A percentile compares a stretch with the other conserved stretches of the same genome.
Evolutionary conservation across 2,113 vertebrate species (phyloP).

Genomic region (Anthoscopus minutus): DNA sequence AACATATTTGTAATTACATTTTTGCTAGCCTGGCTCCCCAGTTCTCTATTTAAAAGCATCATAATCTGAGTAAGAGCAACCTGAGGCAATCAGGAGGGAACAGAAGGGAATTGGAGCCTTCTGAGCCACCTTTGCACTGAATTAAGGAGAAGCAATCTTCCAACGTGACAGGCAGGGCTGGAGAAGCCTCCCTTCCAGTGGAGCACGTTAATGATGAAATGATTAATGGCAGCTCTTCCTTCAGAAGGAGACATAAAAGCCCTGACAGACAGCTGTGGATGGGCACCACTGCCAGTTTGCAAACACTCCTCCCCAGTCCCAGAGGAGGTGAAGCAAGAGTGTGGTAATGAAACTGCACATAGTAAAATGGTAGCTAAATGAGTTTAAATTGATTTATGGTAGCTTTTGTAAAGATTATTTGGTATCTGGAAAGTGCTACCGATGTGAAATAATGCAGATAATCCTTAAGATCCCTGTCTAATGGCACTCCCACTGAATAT

Average conservation of each 20-base stretch:
- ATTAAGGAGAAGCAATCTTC: conserved; percentile 34
- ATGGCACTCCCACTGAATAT: conserved; percentile 78
- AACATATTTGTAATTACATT: neutral
- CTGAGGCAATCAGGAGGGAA: neutral
- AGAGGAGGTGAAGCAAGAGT: conserved; percentile 69
- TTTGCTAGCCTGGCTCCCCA: neutral
- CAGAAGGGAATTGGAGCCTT: conserved; percentile 23
- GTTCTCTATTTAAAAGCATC: neutral
- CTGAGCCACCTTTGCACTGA: conserved; percentile 35
- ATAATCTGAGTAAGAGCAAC: neutral
- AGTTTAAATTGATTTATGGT: conserved; percentile 81
- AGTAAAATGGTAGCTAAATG: conserved; percentile 79
- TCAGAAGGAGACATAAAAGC: conserved; percentile 59
- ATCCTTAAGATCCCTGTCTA: conserved; percentile 77
- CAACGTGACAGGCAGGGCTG: neutral
- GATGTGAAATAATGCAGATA: conserved; percentile 73
- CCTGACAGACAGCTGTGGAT: conserved; percentile 63
- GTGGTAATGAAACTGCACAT: conserved; percentile 76
- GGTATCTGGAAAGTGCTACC: conserved; percentile 74
- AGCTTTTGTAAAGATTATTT: conserved; percentile 77
- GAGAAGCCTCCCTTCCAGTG: neutral
- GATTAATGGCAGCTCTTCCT: conserved; percentile 65
- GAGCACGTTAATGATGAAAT: conserved; percentile 60
- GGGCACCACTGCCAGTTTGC: conserved; percentile 69
- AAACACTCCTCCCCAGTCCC: conserved; percentile 59